Conservation (phyloP, 2,113 vertebrate genomes). For the Esox niger region DNA sequence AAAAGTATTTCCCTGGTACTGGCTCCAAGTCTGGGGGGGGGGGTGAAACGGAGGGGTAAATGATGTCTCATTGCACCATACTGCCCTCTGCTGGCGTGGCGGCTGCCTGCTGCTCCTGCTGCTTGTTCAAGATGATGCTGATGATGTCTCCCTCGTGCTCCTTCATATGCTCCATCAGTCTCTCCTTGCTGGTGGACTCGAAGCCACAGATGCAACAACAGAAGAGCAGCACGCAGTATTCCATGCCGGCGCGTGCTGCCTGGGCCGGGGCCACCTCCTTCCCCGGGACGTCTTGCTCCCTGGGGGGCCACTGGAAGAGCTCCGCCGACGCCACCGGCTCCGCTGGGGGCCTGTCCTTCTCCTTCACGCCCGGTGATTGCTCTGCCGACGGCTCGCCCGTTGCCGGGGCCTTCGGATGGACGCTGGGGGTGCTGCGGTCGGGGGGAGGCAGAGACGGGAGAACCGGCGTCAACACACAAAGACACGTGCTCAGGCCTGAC, state of each 20-base stretch:
- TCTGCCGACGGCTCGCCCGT: conserved; percentile 50
- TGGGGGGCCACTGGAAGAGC: conserved; percentile 48
- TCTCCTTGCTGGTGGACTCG: conserved; percentile 94
- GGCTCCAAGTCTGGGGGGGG: background rate
- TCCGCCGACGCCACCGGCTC: conserved; percentile 48
- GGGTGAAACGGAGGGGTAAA: background rate
- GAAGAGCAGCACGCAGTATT: conserved; percentile 93
- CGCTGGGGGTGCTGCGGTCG: conserved; percentile 37
- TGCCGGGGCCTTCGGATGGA: conserved; percentile 48
- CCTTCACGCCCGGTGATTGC: conserved; percentile 45
- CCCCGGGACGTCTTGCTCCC: conserved; percentile 39
- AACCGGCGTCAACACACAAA: background rate
- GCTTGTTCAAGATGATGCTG: conserved; percentile 95
- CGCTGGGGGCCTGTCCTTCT: conserved; percentile 34
- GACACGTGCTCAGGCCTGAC: no score
- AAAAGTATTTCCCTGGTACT: background rate
- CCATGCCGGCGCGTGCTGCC: conserved; percentile 60
- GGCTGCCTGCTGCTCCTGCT: conserved; percentile 70
- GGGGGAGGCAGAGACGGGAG: background rate
- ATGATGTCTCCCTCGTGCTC: conserved; percentile 97
- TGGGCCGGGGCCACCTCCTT: conserved; percentile 55
- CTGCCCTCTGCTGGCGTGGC: conserved; percentile 48
- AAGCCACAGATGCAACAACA: conserved; percentile 98
- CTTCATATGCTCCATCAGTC: conserved; percentile 97
- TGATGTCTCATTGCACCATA: conserved; percentile 47